Percentiles rank a stretch among this genome's conserved stretches.
Evolutionary conservation across 2,113 vertebrate species (phyloP).

Genomic region (Pseudopipra pipra): DNA sequence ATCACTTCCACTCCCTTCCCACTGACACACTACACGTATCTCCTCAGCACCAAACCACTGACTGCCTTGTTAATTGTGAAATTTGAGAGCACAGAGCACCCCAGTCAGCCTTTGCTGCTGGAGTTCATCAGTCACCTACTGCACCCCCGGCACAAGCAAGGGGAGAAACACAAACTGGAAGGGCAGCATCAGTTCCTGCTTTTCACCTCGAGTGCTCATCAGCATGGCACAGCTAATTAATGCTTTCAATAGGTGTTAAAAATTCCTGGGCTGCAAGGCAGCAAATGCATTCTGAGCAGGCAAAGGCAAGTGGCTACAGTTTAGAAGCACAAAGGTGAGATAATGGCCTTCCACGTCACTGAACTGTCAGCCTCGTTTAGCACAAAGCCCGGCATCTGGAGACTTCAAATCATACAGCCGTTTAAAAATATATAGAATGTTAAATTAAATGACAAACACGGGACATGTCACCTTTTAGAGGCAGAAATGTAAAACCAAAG

Average conservation of each 20-base stretch:
- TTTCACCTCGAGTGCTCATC: slow-evolving; percentile 72
- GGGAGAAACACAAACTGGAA: neutral
- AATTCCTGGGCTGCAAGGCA: slow-evolving; percentile 76
- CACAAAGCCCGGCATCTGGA: slow-evolving; percentile 73
- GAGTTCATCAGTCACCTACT: neutral
- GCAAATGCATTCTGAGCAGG: slow-evolving; percentile 83
- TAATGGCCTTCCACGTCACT: slow-evolving; percentile 86
- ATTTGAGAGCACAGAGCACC: neutral
- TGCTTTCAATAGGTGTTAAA: slow-evolving; percentile 78
- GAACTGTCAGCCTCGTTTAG: slow-evolving; percentile 82
- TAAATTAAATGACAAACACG: slow-evolving; percentile 74
- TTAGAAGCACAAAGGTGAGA: slow-evolving; percentile 86
- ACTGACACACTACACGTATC: neutral
- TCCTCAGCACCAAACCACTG: neutral
- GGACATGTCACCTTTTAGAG: slow-evolving; percentile 68
- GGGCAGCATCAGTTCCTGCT: neutral
- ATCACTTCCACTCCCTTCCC: neutral
- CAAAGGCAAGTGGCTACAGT: slow-evolving; percentile 77
- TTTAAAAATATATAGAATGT: slow-evolving; percentile 76
- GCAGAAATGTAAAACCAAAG: slow-evolving; percentile 53
- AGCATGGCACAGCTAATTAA: slow-evolving; percentile 59
- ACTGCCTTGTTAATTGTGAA: neutral
- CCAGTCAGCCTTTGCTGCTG: neutral
- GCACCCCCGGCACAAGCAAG: neutral
- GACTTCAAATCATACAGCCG: slow-evolving; percentile 70